Evolutionary conservation across 2,797 vertebrate genomes (phyloP).

Genomic region (Coccyzus lansbergi): DNA sequence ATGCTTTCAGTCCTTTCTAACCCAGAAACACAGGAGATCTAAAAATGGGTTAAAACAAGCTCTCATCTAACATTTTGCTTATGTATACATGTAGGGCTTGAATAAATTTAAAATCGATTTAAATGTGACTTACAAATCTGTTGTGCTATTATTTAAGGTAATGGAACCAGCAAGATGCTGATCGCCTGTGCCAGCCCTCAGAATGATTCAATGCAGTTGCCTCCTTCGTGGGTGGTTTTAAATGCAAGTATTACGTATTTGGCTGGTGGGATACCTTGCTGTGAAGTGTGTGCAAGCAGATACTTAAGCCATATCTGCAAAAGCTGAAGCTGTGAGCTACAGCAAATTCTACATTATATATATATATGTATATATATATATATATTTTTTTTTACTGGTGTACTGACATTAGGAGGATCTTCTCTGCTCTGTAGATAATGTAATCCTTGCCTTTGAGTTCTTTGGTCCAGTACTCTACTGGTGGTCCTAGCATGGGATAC

Average conservation of each 20-base stretch:
- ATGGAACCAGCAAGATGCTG: conserved; percentile 20
- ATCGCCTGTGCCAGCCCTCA: not conserved
- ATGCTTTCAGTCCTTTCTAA: not conserved
- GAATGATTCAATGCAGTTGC: not conserved
- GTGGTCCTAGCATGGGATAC: not conserved
- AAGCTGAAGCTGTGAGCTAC: not conserved
- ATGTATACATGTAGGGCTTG: not conserved
- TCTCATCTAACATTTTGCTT: not conserved
- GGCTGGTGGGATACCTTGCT: conserved; percentile 38
- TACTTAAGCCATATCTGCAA: not conserved
- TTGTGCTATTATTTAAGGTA: conserved; percentile 12
- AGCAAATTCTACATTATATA: not conserved
- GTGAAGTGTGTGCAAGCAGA: conserved; percentile 5
- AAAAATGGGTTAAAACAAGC: not conserved
- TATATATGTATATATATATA: no score
- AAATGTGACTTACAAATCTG: not conserved
- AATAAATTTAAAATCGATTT: not conserved
- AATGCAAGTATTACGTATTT: conserved; percentile 1
- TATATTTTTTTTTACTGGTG: not conserved
- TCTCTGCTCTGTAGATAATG: not conserved
- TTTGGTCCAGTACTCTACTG: not conserved
- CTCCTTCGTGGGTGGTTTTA: conserved; percentile 2
- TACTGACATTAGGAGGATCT: not conserved
- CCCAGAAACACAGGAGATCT: not conserved
- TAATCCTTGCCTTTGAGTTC: not conserved